Evolutionary conservation across 2,888 invertebrate species (phyloP).

Genomic region (Bellardia bayeri): DNA sequence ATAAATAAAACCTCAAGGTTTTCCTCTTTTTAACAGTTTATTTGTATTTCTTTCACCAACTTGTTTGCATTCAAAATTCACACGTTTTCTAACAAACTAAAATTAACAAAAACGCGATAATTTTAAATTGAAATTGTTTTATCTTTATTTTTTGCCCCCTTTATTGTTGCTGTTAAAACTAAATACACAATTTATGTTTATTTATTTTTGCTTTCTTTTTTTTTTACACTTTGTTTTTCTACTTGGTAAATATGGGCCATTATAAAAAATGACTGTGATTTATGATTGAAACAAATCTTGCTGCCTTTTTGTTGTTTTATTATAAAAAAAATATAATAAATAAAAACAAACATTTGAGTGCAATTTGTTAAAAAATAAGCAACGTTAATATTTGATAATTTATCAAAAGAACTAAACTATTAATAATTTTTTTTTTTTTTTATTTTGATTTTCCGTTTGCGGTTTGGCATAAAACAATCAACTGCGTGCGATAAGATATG

Average conservation of each 20-base stretch:
- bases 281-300: constrained; percentile 17
- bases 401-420: constrained; percentile 4
- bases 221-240: neutral
- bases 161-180: constrained; percentile 1
- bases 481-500: too few species aligned
- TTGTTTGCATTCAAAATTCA: constrained; percentile 17
- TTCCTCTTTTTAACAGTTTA: neutral
- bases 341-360: constrained; percentile 27
- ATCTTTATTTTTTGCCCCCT: neutral
- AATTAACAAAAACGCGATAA: constrained; percentile 39
- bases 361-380: constrained; percentile 24
- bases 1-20: neutral
- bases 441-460: too few species aligned
- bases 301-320: neutral
- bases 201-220: constrained; percentile 17
- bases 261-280: constrained; percentile 26
- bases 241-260: constrained; percentile 28
- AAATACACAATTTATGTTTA: constrained; percentile 7
- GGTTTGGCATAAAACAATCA: neutral
- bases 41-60: neutral
- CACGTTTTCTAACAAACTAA: constrained; percentile 31
- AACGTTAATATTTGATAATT: constrained; percentile 34
- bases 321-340: too few species aligned
- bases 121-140: constrained; percentile 1
- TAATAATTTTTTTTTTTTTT: neutral